These are phyloP conservation scores for Vanessa atalanta DNA, from an alignment of 1,140 invertebrate species.

Conservation along the genomic window DNA sequence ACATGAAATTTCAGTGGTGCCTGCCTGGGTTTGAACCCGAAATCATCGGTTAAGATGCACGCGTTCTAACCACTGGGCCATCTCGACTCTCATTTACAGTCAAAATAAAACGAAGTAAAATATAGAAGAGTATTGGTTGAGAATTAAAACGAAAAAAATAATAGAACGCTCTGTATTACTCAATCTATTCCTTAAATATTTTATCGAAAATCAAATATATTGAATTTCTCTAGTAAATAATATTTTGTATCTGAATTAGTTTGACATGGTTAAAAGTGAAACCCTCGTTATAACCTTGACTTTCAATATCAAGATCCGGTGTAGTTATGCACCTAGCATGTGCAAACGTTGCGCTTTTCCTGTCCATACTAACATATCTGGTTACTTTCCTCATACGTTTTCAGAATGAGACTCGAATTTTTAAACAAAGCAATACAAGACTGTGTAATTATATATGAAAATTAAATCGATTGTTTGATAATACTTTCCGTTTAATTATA, in stretches of 20 bases:
- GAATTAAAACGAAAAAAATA: too few species aligned
- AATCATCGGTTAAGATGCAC: too few species aligned
- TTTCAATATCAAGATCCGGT: conserved; percentile 1
- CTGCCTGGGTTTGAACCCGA: too few species aligned
- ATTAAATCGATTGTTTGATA: background rate
- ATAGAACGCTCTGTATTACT: too few species aligned
- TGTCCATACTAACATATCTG: conserved; percentile 7
- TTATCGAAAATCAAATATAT: too few species aligned
- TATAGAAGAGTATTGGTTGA: too few species aligned
- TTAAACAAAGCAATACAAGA: background rate
- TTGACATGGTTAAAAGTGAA: background rate
- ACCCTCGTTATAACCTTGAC: background rate
- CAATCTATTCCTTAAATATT: too few species aligned
- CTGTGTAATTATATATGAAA: background rate
- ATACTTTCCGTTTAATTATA: too few species aligned
- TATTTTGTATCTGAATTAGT: background rate
- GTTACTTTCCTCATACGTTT: conserved; percentile 2
- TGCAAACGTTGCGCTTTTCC: background rate
- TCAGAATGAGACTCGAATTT: background rate
- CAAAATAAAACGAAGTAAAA: too few species aligned
- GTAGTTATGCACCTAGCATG: background rate
- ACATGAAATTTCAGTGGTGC: too few species aligned
- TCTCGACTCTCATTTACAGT: too few species aligned
- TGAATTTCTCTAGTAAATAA: background rate
- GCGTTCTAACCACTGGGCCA: too few species aligned